Evolutionary conservation across 2,113 vertebrate species (phyloP), one percentile per base, ranked within the genome.

Genomic region (Megalops atlanticus): DNA sequence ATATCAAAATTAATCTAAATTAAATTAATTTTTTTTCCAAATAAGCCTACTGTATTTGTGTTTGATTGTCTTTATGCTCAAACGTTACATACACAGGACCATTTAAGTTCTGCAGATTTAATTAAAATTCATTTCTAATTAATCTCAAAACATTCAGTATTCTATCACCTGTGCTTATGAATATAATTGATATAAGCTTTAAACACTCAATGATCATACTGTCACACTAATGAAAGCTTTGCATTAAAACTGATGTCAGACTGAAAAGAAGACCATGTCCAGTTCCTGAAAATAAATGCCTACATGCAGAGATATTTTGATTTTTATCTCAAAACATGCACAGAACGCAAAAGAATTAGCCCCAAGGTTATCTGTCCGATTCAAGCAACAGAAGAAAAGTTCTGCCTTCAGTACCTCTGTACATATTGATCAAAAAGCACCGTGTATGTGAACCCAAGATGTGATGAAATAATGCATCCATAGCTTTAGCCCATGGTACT

Each of bases 1-100:
- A 84, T 74, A 45, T 77, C 68, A 78, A 69, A 78, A 81, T 85
- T 74, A 82, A 80, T 86, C 64, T 79, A 86, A 84, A 80, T 76
- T 47, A 79, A 36, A 80, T 85, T 33, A 49, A 73, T 49, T 41
- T 70, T 43, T 69, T 35, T 43, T 14, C 38, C 47, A 74, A 31
- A 47, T 45, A 41, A 64, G 49, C 64, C 38, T 21, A 40, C 78
- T 3, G 5, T 2, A 21, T 79, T 69, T 68, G 31, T 40, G 58
- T 76, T 35, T 77, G 68, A 81, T 79, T 78, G 78, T 84, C 78
- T 82, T 82, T 83, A 41, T 78, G 40, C 76, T 58, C 21, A 73
- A 41, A 54, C 72, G 45, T 39, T 36, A 12, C 43, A 84, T 80
- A 76, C 79, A 82, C 38, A 78, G 80, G 77, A 18, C 3, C 36